These are phyloP conservation scores for Drosophila nigritarsus DNA, from an alignment of 2,888 invertebrate species.

Conservation along the genomic window DNA sequence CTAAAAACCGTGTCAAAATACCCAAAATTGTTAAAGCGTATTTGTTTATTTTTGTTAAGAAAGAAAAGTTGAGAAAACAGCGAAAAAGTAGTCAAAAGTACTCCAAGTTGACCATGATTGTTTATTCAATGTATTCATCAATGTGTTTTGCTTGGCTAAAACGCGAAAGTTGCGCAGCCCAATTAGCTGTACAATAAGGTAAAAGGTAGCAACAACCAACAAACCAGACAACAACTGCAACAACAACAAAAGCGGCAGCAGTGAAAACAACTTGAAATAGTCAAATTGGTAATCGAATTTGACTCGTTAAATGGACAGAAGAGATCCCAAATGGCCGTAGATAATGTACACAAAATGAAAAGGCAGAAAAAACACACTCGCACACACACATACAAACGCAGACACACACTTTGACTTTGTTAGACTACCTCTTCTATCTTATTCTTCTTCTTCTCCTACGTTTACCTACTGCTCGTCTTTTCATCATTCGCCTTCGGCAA, in stretches of 20 bases:
- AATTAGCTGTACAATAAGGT: constrained; percentile 52
- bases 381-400: neutral
- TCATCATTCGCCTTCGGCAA: constrained; percentile 28
- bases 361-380: constrained; percentile 47
- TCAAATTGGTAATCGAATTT: constrained; percentile 75
- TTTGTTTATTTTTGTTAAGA: neutral
- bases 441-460: constrained; percentile 15
- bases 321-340: constrained; percentile 7
- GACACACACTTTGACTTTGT: neutral
- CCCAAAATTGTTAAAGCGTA: neutral
- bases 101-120: neutral
- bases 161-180: constrained; percentile 36
- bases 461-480: constrained; percentile 25
- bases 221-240: constrained; percentile 16
- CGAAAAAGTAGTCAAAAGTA: neutral
- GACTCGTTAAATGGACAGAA: constrained; percentile 20
- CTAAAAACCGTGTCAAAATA: neutral
- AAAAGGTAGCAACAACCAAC: constrained; percentile 34
- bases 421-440: neutral
- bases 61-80: constrained; percentile 1
- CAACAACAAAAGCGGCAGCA: constrained; percentile 31
- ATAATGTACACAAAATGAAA: constrained; percentile 31
- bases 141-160: constrained; percentile 8
- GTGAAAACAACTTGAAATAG: constrained; percentile 71
- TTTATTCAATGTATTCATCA: constrained; percentile 10